Conservation (phyloP, 35 echinoderm and acorn worm genomes). For the Strongylocentrotus purpuratus region DNA sequence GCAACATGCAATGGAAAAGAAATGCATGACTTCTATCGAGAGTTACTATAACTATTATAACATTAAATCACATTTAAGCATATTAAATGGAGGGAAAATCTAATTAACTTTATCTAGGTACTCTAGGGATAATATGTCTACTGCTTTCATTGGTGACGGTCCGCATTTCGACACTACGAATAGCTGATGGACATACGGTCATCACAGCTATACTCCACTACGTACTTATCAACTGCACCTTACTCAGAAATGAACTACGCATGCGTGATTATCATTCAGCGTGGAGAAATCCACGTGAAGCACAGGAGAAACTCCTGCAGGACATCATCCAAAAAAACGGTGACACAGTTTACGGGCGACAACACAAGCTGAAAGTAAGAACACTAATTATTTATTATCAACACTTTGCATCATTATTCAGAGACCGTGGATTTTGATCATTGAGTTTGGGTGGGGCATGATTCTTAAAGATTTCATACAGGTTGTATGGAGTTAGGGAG, state of each 20-base stretch:
- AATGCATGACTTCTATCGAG: no score
- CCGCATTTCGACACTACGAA: background rate
- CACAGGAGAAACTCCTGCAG: slow-evolving; percentile 56
- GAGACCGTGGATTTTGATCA: no score
- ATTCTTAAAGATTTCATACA: no score
- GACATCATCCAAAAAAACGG: slow-evolving; percentile 50
- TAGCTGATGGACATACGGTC: background rate
- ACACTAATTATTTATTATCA: no score
- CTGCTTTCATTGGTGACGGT: background rate
- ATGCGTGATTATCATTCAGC: background rate
- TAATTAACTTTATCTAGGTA: background rate
- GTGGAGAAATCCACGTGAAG: slow-evolving; percentile 46
- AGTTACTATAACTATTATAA: no score
- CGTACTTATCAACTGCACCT: background rate
- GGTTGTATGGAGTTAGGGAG: no score
- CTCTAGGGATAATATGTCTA: background rate
- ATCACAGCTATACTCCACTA: background rate
- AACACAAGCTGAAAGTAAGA: slow-evolving; percentile 36
- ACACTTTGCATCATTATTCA: no score
- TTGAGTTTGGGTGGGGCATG: no score
- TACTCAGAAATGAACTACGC: background rate
- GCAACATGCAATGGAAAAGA: no score
- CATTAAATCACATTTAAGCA: no score
- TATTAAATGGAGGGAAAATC: no score
- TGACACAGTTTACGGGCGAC: slow-evolving; percentile 70